Evolutionary conservation across 30 jellyfish, hydroid and myxozoan species (phyloP), one percentile per base, ranked within the genome.

Genomic region (Nemopilema nomurai): DNA sequence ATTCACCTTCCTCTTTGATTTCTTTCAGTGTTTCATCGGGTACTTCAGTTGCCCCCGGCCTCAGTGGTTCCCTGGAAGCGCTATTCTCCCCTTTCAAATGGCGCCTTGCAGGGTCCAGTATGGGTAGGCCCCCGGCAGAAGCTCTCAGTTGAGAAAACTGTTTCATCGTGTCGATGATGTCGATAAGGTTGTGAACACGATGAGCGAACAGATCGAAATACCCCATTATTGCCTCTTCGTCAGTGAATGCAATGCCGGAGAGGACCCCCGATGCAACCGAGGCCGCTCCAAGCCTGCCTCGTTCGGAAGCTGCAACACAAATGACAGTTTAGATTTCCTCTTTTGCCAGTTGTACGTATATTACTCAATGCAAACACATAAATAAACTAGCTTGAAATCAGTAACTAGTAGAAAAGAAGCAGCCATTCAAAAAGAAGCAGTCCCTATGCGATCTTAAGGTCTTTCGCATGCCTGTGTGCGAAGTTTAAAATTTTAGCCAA

Each of bases 171-270:
- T 83, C 95, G 17, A 90, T 49, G 0, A 90, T 52, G 63, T 90
- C 97, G 28, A 71, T 79, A 31, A 90, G 27, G 21, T 90, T 70
- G 51, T 77, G 88, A 9, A 90, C 29, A 8, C 91, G 63, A 18
- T 90, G 89, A 53, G 77, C 66, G 75, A 90, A 90, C 1, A 84
- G 51, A 41, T 57, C 91, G 53, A 90, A 50, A 23, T 90, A 86
- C 4, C 89, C 85, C 16, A 77, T 69, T 41, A 90, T 84, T 29
- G 95, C 89, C 20, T 83, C 86, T 18, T 83, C 95, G 76, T 90
- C 97, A 51, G 97, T 76, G 64, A 83, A 80, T 28, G 95, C 71
- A 41, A 90, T 81, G 66, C 95, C 94, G 41, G 91, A 64, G 29
- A 86, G 81, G 27, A 26, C 66, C 26, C 71, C 81, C 0, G 90